Base-by-base conservation (phyloP, 2,113 vertebrate genomes). In the Myanophis thanlyinensis region DNA sequence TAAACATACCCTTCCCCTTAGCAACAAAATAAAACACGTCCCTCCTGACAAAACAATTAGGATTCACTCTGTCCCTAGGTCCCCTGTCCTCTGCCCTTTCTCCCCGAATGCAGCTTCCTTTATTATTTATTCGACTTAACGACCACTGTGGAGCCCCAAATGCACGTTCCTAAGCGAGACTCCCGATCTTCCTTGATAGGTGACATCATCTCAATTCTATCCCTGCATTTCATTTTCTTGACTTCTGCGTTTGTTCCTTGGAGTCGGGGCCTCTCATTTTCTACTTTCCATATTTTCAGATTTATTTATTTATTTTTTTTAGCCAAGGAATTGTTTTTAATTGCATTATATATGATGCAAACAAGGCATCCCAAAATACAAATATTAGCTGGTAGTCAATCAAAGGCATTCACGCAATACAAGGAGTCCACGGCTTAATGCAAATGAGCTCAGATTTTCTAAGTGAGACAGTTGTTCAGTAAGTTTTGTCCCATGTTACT, bases 1-100 rank as follows among this genome's bases (percentile, higher is more conserved):
- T 97, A 97, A 97, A 97, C 56, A 49, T 56, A 93, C 96, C 95
- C 93, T 97, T 94, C 95, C 96, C 93, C 94, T 92, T 53, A 90
- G 94, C 94, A 47, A 92, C 92, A 93, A 94, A 96, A 94, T 2
- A 89, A 93, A 93, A 94, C 53, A 5, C 95, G 91, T 48, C 92
- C 92, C 95, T 95, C 94, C 92, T 91, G 56, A 22, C 35, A 91
- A 95, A 96, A 97, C 97, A 95, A 95, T 97, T 95, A 92, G 94
- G 95, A 88, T 95, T 30, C 62, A 10, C 62, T 3, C 47, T 59
- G 23, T 93, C 2, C 25, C 4, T 73, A 25, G 85, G 92, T n/a
- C 87, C 10, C 6, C 30, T 3, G 3, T 46, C 49, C 40, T 6
- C 6, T 2, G 51, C 92, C 54, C 12, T 56, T 52, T 93, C 93